phyloP scores from a whole-genome alignment of 2,113 vertebrate species.

The Mesoclemmys tuberculata region DNA sequence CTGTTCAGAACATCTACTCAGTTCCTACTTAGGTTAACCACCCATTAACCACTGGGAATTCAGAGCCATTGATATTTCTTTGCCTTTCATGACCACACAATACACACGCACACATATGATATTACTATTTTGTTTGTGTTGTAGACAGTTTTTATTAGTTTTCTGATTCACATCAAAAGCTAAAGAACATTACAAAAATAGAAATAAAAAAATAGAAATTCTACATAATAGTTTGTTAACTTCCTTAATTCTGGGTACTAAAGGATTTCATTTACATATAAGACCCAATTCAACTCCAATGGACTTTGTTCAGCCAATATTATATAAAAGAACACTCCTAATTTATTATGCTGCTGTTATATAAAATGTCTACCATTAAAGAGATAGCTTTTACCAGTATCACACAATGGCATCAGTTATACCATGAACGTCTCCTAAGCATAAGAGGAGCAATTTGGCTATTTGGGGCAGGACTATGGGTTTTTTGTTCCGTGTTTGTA shows the following conservation, averaged over 20 bases:
- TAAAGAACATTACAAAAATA: neutral
- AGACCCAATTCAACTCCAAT: neutral
- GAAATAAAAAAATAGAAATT: neutral
- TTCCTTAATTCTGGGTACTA: neutral
- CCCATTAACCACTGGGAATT: neutral
- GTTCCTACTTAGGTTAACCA: neutral
- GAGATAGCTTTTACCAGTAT: no score
- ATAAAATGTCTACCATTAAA: no score
- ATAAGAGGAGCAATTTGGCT: no score
- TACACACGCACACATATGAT: neutral
- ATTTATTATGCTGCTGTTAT: no score
- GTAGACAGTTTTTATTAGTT: neutral
- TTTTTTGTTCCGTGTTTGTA: no score
- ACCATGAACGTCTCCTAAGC: no score
- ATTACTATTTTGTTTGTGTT: neutral
- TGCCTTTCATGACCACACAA: neutral
- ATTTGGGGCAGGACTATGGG: no score
- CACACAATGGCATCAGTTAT: no score
- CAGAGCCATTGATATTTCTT: neutral
- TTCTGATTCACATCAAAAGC: neutral
- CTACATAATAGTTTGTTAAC: neutral
- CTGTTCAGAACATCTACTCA: neutral
- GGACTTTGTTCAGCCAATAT: neutral
- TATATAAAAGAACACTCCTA: neutral
- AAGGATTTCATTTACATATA: neutral